phyloP scores from a whole-genome alignment of 64 coral and sea anemone genomes.

The Pocillopora damicornis region DNA sequence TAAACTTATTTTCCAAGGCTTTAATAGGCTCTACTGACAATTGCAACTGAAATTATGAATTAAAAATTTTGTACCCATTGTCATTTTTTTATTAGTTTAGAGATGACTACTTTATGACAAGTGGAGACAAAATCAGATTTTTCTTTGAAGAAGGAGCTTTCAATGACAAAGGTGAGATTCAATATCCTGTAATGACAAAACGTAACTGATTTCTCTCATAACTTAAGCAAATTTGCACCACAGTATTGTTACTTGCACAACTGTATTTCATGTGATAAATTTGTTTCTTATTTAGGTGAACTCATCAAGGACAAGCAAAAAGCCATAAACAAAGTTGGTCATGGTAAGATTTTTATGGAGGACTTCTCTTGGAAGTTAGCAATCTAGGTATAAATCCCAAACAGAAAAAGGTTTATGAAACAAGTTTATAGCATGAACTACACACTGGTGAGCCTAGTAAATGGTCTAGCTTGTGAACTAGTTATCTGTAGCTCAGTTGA shows the following conservation, averaged over 20 bases:
- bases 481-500: no score
- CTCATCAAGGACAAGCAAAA: slow-evolving; percentile 66
- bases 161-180: slow-evolving; percentile 66
- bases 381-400: not conserved
- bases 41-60: no score
- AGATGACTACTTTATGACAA: slow-evolving; percentile 98
- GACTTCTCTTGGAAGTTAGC: not conserved
- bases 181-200: not conserved
- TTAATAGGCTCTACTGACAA: no score
- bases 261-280: not conserved
- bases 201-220: not conserved
- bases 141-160: slow-evolving; percentile 97
- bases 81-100: slow-evolving; percentile 26
- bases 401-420: no score
- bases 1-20: no score
- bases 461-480: no score
- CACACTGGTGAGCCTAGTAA: no score
- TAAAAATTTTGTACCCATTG: no score
- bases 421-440: no score
- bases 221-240: no score
- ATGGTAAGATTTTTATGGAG: slow-evolving; percentile 55
- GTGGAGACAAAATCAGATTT: slow-evolving; percentile 96
- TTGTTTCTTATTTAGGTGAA: slow-evolving; percentile 48
- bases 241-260: no score
- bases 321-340: slow-evolving; percentile 92